phyloP scores from a whole-genome alignment of 2,888 invertebrate species.

The Coremacera marginata region DNA sequence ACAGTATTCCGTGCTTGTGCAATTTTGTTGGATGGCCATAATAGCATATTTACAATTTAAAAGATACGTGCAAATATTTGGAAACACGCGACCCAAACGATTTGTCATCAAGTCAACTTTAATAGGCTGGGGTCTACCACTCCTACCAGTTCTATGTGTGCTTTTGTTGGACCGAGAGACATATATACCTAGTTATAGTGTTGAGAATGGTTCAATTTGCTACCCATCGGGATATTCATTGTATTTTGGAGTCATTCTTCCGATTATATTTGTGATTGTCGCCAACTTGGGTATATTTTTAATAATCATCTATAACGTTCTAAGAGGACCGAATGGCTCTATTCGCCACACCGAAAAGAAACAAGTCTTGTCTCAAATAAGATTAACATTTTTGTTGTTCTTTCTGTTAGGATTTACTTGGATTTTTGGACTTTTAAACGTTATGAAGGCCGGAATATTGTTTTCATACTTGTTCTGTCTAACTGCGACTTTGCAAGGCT shows the following conservation, averaged over 20 bases:
- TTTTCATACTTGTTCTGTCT: slow-evolving; percentile 75
- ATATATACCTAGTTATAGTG: slow-evolving; percentile 66
- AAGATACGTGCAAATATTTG: slow-evolving; percentile 76
- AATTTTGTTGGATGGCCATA: slow-evolving; percentile 81
- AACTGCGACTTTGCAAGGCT: slow-evolving; percentile 75
- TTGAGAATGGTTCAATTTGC: slow-evolving; percentile 67
- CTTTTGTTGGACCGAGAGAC: slow-evolving; percentile 69
- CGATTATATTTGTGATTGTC: slow-evolving; percentile 71
- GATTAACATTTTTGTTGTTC: slow-evolving; percentile 73
- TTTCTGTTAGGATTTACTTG: slow-evolving; percentile 75
- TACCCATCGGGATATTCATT: slow-evolving; percentile 72
- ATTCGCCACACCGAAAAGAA: slow-evolving; percentile 65
- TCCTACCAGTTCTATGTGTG: slow-evolving; percentile 71
- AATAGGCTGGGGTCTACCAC: slow-evolving; percentile 75
- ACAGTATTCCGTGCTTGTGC: slow-evolving; percentile 78
- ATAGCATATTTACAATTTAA: slow-evolving; percentile 78
- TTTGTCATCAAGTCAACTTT: slow-evolving; percentile 76
- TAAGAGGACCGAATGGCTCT: slow-evolving; percentile 71
- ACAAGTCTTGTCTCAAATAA: slow-evolving; percentile 70
- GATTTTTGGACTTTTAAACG: slow-evolving; percentile 73
- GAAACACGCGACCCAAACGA: slow-evolving; percentile 71
- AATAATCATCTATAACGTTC: slow-evolving; percentile 72
- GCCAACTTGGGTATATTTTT: slow-evolving; percentile 73
- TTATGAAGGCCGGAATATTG: slow-evolving; percentile 69
- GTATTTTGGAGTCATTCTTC: slow-evolving; percentile 71